Evolutionary conservation across 2,113 vertebrate species (phyloP), one percentile per base, ranked within the genome.

Genomic region (Lagopus leucura): DNA sequence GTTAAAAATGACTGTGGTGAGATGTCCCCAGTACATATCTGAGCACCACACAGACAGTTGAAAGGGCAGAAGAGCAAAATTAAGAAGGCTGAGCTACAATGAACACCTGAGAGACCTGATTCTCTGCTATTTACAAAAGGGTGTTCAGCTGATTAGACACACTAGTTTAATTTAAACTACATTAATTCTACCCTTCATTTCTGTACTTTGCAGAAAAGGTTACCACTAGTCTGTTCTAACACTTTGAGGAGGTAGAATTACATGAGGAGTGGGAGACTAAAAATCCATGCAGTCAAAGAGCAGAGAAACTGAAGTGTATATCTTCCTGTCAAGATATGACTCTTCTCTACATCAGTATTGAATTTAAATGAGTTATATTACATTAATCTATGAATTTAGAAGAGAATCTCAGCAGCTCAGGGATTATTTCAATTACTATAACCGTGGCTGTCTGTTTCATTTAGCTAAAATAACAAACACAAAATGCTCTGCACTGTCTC

Each of bases 241-340:
- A 34, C 9, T 45, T 24, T 50, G 54, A 8, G 4, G 5, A 8
- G 5, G 42, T 16, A 43, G 42, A 43, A 7, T 43, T 43, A 43
- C 42, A 43, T 50, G 54, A 8, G 3, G 5, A 8, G 3, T 0
- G 0, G 13, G 5, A 11, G 3, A 2, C 2, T 64, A n/a, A 24
- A 61, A n/a, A 71, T n/a, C 30, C 11, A 30, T 77, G 13, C 9
- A 78, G 77, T 12, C n/a, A 27, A 12, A 79, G 50, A 77, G 58
- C 6, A 48, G 27, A 72, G 16, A 70, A 76, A 66, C 7, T 32
- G n/a, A 61, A 6, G 4, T 58, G 72, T 54, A 10, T 45, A 0
- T 21, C 18, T 81, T 71, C 20, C 52, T 64, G 32, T 48, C 38
- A 81, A 77, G 13, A 20, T 25, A 81, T 4, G 5, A 15, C 28